Evolutionary conservation across 2,888 invertebrate genomes (phyloP).

Genomic region (Megaustenia siamemsis): DNA sequence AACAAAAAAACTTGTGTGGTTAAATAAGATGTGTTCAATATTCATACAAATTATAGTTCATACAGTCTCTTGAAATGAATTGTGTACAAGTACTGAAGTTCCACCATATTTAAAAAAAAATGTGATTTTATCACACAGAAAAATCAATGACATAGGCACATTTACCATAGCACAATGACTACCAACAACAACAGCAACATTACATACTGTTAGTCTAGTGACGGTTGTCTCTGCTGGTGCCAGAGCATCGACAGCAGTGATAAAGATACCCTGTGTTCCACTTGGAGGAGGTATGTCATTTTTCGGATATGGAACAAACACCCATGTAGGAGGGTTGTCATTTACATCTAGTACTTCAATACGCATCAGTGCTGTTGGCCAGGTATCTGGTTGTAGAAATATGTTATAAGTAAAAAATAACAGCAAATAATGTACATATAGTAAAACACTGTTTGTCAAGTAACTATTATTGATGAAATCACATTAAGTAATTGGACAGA

Average conservation of each 20-base stretch:
- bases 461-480: too few species aligned
- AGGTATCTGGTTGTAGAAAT: conserved; percentile 63
- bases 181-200: not conserved
- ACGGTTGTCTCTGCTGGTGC: conserved; percentile 87
- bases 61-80: too few species aligned
- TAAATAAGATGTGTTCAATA: too few species aligned
- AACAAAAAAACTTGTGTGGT: too few species aligned
- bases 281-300: conserved; percentile 58
- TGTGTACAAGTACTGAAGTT: too few species aligned
- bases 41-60: too few species aligned
- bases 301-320: conserved; percentile 84
- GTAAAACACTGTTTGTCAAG: too few species aligned
- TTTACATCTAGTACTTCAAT: conserved; percentile 92
- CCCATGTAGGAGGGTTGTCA: conserved; percentile 91
- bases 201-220: conserved; percentile 86
- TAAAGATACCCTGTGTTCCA: conserved; percentile 82
- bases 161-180: too few species aligned
- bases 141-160: too few species aligned
- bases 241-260: conserved; percentile 88
- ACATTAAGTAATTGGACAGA: too few species aligned
- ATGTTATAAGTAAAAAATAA: not conserved
- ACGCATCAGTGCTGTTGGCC: conserved; percentile 83
- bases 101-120: too few species aligned
- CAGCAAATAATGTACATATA: not conserved
- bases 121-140: too few species aligned